Conservation (phyloP, 2,797 vertebrate genomes). For the Podarcis siculus region DNA sequence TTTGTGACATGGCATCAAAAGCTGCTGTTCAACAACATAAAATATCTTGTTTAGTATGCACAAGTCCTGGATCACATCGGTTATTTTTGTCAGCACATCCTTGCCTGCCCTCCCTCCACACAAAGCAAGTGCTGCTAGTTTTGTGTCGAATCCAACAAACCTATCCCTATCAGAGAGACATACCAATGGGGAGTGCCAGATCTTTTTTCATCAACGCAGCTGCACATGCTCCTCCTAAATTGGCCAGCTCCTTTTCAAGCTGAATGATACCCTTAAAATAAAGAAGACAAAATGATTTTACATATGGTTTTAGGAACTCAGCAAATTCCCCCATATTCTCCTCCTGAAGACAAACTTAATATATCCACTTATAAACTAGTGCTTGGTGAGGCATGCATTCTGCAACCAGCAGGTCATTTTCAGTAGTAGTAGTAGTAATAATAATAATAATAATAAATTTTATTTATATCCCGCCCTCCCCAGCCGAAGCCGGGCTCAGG, state of each 20-base stretch:
- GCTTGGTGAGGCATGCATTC: background rate
- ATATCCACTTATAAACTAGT: background rate
- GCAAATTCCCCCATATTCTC: background rate
- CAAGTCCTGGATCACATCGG: background rate
- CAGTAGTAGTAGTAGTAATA: too few relatives aligned
- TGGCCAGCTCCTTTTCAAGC: slow-evolving; percentile 96
- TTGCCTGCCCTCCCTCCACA: background rate
- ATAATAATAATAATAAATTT: too few relatives aligned
- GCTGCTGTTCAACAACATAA: background rate
- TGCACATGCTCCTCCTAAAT: slow-evolving; percentile 95
- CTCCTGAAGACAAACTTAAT: too few relatives aligned
- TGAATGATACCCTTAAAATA: slow-evolving; percentile 94
- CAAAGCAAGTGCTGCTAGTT: background rate
- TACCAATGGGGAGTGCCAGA: slow-evolving; percentile 94
- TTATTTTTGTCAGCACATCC: background rate
- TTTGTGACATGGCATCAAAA: background rate
- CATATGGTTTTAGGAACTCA: background rate
- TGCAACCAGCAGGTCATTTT: background rate
- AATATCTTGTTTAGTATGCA: background rate
- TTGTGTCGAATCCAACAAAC: background rate
- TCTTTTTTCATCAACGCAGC: slow-evolving; percentile 99
- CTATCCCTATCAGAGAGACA: slow-evolving; percentile 34
- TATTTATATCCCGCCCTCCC: too few relatives aligned
- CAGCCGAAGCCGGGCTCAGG: too few relatives aligned
- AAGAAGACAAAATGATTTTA: slow-evolving; percentile 44